Evolutionary conservation across 2,797 vertebrate genomes (phyloP), one percentile per base, ranked within the genome.

Genomic region (Crax fasciolata): DNA sequence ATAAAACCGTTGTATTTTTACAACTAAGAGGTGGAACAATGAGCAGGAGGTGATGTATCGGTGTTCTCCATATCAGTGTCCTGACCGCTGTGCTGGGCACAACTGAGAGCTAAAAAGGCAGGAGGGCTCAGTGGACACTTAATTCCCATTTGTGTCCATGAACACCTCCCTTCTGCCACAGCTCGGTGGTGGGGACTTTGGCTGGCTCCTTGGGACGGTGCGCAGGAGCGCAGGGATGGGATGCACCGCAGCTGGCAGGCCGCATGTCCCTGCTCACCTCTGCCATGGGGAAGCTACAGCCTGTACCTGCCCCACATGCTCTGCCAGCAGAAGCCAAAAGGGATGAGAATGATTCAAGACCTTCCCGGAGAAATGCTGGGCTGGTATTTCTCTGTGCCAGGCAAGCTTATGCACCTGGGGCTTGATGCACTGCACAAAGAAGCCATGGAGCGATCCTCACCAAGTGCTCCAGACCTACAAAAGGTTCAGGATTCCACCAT

Each of bases 221-320:
- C 23, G 27, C 52, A 28, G 49, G 44, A 68, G 27, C 68, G 38
- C 25, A n/a, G 32, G 28, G 57, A 32, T 21, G 28, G 57, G 75
- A 23, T 2, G 0, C 9, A 1, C 11, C 41, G 30, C 35, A 78
- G 44, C 23, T 6, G 24, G 39, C 24, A 6, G 15, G 38, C 11
- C 39, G 4, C 5, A 0, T 13, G 51, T 28, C 43, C 46, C 49
- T 0, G 0, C 71, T 41, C 1, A 0, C 35, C 49, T 7, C 4
- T 6, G 38, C 35, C 17, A 28, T 14, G 58, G 38, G 18, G 32
- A 48, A 35, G 38, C 57, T 66, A 48, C 63, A 58, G 32, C 32
- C 68, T 21, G 9, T 20, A 20, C 24, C 55, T 4, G 14, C 30
- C 10, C 21, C 10, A 9, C 41, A 9, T 0, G 0, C 24, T n/a